phyloP scores from a whole-genome alignment of 2,113 vertebrate species.

The Elephas maximus region DNA sequence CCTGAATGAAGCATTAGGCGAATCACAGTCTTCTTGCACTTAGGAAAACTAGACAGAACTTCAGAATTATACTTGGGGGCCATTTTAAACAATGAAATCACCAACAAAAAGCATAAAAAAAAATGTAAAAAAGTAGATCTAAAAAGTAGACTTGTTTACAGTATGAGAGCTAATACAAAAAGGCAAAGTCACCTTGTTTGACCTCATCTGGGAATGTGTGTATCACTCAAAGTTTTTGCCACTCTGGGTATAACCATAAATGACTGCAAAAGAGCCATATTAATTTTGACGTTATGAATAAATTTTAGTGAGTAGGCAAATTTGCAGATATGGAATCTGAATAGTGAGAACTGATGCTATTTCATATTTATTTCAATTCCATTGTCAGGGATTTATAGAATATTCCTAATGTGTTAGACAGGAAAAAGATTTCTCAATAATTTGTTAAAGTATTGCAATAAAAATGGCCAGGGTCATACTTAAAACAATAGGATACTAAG shows the following conservation, averaged over 20 bases:
- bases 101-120: neutral
- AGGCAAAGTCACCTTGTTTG: neutral
- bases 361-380: conserved; percentile 6
- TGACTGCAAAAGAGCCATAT: neutral
- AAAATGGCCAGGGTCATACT: neutral
- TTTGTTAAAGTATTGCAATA: neutral
- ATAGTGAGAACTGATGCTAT: neutral
- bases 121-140: neutral
- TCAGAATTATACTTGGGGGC: neutral
- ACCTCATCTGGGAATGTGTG: neutral
- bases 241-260: neutral
- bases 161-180: neutral
- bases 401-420: neutral
- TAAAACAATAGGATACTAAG: neutral
- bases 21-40: neutral
- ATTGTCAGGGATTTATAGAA: conserved; percentile 22
- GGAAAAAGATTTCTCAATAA: neutral
- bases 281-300: neutral
- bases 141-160: neutral
- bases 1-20: no score
- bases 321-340: neutral
- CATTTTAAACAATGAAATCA: neutral
- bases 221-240: neutral
- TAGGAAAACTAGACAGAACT: neutral
- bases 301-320: neutral